phyloP scores from a whole-genome alignment of 2,888 invertebrate species.

The Xylocampa areola region DNA sequence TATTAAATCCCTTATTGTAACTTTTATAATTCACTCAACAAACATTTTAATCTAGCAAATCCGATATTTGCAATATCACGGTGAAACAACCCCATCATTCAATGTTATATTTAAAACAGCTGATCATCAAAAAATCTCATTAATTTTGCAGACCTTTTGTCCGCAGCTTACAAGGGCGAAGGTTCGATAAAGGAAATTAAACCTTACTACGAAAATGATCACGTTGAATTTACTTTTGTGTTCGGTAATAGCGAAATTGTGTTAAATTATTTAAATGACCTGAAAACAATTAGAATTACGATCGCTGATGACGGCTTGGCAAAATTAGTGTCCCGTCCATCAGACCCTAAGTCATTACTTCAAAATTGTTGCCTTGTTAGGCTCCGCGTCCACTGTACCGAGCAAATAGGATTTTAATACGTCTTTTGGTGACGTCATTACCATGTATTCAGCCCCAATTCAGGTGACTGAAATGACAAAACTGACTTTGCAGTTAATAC shows the following conservation, averaged over 20 bases:
- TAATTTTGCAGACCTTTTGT: constrained; percentile 60
- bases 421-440: no score
- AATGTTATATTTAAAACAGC: constrained; percentile 56
- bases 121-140: constrained; percentile 67
- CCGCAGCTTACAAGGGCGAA: constrained; percentile 42
- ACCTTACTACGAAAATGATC: constrained; percentile 45
- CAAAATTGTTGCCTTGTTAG: constrained; percentile 26
- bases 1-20: no score
- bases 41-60: not conserved
- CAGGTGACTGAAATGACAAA: no score
- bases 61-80: constrained; percentile 21
- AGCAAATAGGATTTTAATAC: not conserved
- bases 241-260: constrained; percentile 28
- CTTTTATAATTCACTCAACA: not conserved
- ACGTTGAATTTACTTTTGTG: constrained; percentile 41
- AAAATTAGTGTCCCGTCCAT: constrained; percentile 22
- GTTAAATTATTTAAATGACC: constrained; percentile 57
- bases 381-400: constrained; percentile 21
- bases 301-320: constrained; percentile 29
- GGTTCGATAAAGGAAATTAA: constrained; percentile 62
- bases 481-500: no score
- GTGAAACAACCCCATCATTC: constrained; percentile 26
- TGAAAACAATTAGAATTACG: constrained; percentile 50
- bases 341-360: constrained; percentile 40
- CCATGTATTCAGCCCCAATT: no score